Percentiles rank a stretch among this genome's conserved stretches.
Evolutionary conservation across 2,888 invertebrate species (phyloP).

Genomic region (Lypha dubia): DNA sequence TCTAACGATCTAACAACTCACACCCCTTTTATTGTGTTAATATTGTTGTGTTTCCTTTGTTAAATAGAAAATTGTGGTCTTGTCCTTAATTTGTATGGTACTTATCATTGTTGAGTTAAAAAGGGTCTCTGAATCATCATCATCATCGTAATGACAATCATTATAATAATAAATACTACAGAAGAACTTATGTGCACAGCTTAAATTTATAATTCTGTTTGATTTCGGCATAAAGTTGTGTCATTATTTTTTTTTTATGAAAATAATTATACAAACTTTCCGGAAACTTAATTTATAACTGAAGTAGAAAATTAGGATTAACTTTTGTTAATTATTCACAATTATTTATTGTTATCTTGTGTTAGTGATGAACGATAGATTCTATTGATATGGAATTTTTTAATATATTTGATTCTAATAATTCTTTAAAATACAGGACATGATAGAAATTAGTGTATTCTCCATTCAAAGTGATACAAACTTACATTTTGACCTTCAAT

Average conservation of each 20-base stretch:
- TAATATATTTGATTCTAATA: no score
- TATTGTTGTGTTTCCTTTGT: slow-evolving; percentile 14
- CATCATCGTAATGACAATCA: slow-evolving; percentile 51
- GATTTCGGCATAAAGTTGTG: background rate
- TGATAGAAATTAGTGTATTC: no score
- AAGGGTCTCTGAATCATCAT: slow-evolving; percentile 41
- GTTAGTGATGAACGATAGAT: no score
- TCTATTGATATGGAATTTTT: no score
- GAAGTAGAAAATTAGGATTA: background rate
- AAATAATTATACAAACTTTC: background rate
- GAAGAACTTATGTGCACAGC: background rate
- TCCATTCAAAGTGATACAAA: no score
- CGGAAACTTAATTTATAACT: background rate
- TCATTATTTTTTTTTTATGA: background rate
- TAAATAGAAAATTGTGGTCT: slow-evolving; percentile 44
- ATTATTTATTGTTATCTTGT: background rate
- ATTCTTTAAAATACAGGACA: no score
- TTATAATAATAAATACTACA: slow-evolving; percentile 25
- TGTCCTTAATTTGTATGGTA: slow-evolving; percentile 61
- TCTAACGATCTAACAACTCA: slow-evolving; percentile 28
- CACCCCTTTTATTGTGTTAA: slow-evolving; percentile 23
- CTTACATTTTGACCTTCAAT: no score
- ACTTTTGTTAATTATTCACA: background rate
- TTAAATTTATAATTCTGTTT: background rate
- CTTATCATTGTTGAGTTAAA: slow-evolving; percentile 46